phyloP scores from a whole-genome alignment of 2,888 invertebrate genomes.

The Lycophotia porphyrea region DNA sequence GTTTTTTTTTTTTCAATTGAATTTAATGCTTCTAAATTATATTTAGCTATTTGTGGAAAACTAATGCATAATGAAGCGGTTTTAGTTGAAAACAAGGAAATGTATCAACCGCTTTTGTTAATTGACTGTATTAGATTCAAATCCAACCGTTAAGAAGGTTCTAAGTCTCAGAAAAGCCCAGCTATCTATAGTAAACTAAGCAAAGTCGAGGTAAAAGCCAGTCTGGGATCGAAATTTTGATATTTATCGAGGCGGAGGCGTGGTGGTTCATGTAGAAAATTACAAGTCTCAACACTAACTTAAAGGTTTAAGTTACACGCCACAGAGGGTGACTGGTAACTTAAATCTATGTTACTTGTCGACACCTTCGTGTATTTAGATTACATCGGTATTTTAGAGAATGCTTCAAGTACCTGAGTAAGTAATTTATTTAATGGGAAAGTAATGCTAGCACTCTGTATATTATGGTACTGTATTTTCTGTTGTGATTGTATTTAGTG shows the following conservation, averaged over 20 bases:
- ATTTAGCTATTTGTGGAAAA: background rate
- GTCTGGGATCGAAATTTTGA: conserved; percentile 40
- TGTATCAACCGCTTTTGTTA: background rate
- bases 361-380: conserved; percentile 42
- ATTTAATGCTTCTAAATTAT: too few relatives aligned
- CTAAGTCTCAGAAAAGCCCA: background rate
- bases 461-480: background rate
- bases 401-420: conserved; percentile 9
- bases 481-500: background rate
- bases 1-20: too few relatives aligned
- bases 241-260: conserved; percentile 61
- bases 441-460: background rate
- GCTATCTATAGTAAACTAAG: background rate
- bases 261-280: conserved; percentile 65
- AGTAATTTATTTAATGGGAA: conserved; percentile 29
- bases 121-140: background rate
- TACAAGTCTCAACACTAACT: conserved; percentile 63
- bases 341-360: conserved; percentile 55
- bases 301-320: conserved; percentile 64
- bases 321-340: conserved; percentile 53
- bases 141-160: background rate
- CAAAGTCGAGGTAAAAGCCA: background rate
- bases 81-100: background rate
- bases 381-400: conserved; percentile 26
- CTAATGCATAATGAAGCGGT: too few relatives aligned